A percentile compares a stretch with the other conserved stretches of the same genome.
phyloP scores from a whole-genome alignment of 2,797 vertebrate genomes.

The Paedocypris micromegethes region DNA sequence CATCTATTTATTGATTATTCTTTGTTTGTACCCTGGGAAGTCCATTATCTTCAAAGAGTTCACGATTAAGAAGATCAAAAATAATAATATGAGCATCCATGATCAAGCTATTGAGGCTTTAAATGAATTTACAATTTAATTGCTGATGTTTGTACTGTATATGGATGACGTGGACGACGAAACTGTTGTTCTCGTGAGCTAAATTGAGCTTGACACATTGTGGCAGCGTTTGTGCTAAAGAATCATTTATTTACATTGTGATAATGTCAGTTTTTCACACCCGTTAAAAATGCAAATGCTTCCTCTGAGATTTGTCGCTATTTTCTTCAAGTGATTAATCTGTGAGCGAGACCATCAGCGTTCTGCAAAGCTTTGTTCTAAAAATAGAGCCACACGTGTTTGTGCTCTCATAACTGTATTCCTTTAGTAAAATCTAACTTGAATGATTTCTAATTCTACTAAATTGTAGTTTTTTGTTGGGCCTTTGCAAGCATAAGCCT shows the following conservation, averaged over 20 bases:
- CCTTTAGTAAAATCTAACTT: conserved; percentile 11
- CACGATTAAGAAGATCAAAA: too few species aligned
- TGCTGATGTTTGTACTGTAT: too few species aligned
- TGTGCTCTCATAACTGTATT: conserved; percentile 48
- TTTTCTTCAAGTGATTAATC: conserved; percentile 62
- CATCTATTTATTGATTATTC: not conserved
- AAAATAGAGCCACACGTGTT: conserved; percentile 47
- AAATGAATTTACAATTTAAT: too few species aligned
- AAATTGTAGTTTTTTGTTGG: conserved; percentile 7
- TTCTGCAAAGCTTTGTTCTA: conserved; percentile 51
- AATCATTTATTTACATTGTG: conserved; percentile 31
- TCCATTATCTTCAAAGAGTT: too few species aligned
- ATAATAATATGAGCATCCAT: too few species aligned
- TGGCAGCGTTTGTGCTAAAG: conserved; percentile 14
- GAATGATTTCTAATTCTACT: conserved; percentile 12
- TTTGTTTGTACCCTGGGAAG: too few species aligned
- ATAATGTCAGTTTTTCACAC: conserved; percentile 16
- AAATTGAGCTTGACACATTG: conserved; percentile 30
- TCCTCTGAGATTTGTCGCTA: conserved; percentile 51
- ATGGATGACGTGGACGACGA: too few species aligned
- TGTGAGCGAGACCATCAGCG: conserved; percentile 54
- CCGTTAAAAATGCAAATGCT: conserved; percentile 40
- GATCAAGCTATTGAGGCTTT: too few species aligned
- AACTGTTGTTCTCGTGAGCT: conserved; percentile 17
- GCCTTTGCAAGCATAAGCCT: not conserved